Conservation (phyloP, 2,113 vertebrate species). For the Zosterops hypoxanthus region DNA sequence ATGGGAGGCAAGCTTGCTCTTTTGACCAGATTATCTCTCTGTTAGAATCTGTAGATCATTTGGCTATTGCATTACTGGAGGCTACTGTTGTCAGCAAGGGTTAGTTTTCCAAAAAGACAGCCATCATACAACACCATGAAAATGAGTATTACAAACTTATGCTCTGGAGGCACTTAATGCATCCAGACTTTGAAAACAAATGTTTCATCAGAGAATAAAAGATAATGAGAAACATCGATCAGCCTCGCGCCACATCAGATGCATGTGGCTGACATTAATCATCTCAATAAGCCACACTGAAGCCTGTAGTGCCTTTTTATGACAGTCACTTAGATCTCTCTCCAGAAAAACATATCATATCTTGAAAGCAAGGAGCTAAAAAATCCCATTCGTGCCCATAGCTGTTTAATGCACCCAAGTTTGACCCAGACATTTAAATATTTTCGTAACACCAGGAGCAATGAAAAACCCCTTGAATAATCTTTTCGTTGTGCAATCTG, state of each 20-base stretch:
- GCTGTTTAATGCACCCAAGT: constrained; percentile 25
- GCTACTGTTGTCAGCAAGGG: neutral
- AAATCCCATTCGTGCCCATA: neutral
- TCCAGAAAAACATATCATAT: constrained; percentile 12
- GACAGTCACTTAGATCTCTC: neutral
- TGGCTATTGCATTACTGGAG: constrained; percentile 1
- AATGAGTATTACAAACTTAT: constrained; percentile 27
- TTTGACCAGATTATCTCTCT: neutral
- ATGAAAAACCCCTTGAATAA: neutral
- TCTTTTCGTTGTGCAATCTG: neutral
- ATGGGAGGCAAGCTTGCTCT: neutral
- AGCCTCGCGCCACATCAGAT: neutral
- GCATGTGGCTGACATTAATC: constrained; percentile 8
- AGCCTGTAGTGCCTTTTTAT: constrained; percentile 37
- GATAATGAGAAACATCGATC: constrained; percentile 37
- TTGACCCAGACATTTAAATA: constrained; percentile 58
- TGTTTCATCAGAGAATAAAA: constrained; percentile 37
- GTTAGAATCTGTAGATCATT: neutral
- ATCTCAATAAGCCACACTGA: constrained; percentile 27
- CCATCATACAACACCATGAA: neutral
- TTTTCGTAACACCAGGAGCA: constrained; percentile 48
- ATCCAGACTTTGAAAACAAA: constrained; percentile 11
- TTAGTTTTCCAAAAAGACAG: constrained; percentile 2
- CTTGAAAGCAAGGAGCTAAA: neutral
- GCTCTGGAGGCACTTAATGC: constrained; percentile 2